phyloP scores from a whole-genome alignment of 2,113 vertebrate genomes.

The Cricetomys ansorgei region DNA sequence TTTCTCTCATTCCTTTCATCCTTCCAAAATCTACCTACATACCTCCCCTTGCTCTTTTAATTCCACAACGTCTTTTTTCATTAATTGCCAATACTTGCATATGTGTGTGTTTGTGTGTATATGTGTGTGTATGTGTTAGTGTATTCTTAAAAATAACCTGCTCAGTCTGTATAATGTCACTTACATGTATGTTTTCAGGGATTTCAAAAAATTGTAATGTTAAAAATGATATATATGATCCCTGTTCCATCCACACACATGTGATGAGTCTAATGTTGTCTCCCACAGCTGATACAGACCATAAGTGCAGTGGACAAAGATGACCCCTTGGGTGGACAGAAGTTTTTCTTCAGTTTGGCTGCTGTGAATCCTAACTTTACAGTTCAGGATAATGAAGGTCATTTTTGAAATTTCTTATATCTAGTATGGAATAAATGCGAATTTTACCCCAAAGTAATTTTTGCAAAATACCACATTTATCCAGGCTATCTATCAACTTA shows the following conservation, averaged over 20 bases:
- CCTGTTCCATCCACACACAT: neutral
- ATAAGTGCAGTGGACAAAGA: constrained; percentile 98
- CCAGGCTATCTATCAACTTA: neutral
- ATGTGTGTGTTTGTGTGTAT: neutral
- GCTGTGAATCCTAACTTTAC: constrained; percentile 98
- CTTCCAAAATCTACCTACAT: neutral
- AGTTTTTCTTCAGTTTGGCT: constrained; percentile 98
- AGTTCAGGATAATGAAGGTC: constrained; percentile 97
- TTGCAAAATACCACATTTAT: neutral
- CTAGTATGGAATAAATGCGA: neutral
- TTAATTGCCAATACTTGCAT: neutral
- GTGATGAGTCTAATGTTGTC: constrained; percentile 52
- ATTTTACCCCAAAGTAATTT: neutral
- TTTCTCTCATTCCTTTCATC: neutral
- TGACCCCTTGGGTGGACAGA: constrained; percentile 97
- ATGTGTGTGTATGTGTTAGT: fast-evolving
- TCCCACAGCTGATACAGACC: constrained; percentile 96
- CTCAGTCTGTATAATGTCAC: too few relatives aligned
- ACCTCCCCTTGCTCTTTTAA: neutral
- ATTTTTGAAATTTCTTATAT: constrained; percentile 56
- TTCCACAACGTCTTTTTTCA: neutral
- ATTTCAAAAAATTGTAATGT: neutral
- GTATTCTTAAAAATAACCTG: neutral
- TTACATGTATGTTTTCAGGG: neutral
- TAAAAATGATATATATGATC: neutral